Base-by-base conservation (phyloP, 2,113 vertebrate species). In the Fulica atra region DNA sequence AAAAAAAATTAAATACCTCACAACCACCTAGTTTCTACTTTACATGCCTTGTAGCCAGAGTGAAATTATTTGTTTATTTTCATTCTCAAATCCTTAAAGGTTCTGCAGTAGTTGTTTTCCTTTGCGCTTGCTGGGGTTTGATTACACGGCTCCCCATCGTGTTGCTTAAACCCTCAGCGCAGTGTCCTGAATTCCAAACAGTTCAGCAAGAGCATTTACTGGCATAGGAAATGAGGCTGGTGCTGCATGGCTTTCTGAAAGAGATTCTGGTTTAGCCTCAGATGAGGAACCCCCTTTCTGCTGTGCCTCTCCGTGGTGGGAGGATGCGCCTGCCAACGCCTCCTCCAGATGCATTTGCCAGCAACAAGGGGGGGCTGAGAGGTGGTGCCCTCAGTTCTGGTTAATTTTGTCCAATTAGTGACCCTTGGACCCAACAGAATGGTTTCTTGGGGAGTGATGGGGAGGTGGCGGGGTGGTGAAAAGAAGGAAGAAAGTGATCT, bases 171-270 rank as follows among this genome's bases (percentile, higher is more conserved):
- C 88, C 80, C 70, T 93, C 63, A 16, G 38, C 5, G 20, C 74
- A 31, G 81, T 60, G 69, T 94, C 88, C 94, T 94, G 93, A 94
- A 94, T 96, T 93, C 93, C 87, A 88, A 90, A 44, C 46, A 82
- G 87, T 89, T 91, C 71, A 80, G 87, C 70, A 82, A n/a, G 50
- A 86, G 80, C 25, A 4, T 86, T 88, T 89, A 36, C 42, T 90
- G 93, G 89, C 79, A 31, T 54, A 72, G 56, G 71, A 86, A 88
- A 92, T 61, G 68, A 90, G 40, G 68, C 87, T 46, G 68, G 21
- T 80, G 59, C 94, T 88, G 73, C 72, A 44, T 63, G 85, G 91
- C 38, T n/a, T 73, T n/a, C 87, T 83, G 31, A 5, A 8, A 83
- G 87, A 31, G 14, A 12, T 29, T 21, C 23, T 48, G 26, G 54